These are phyloP conservation scores for Thumatha senex DNA, from an alignment of 2,888 invertebrate genomes.

Conservation along the genomic window DNA sequence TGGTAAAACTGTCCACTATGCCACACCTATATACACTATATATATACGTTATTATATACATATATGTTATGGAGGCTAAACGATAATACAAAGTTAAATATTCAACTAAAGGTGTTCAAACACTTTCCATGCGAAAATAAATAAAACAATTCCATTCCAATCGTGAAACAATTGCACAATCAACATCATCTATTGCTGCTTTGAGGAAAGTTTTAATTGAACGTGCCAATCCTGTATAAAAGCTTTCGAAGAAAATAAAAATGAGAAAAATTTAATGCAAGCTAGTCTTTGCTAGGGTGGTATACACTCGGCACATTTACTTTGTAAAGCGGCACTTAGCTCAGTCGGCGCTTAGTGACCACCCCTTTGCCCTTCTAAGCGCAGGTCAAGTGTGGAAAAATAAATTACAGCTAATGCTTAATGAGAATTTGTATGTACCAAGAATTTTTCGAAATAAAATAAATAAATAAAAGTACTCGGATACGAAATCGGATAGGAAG, in stretches of 20 bases:
- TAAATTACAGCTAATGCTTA: conserved; percentile 48
- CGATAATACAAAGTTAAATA: too few relatives aligned
- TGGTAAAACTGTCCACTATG: too few relatives aligned
- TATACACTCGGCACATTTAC: conserved; percentile 56
- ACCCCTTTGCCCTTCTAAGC: conserved; percentile 44
- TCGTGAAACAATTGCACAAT: conserved; percentile 26
- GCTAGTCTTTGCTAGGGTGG: conserved; percentile 52
- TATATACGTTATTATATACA: too few relatives aligned
- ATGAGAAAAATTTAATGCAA: conserved; percentile 52
- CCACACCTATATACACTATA: too few relatives aligned
- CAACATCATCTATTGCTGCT: conserved; percentile 47
- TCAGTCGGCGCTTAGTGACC: conserved; percentile 53
- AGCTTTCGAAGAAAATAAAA: conserved; percentile 66
- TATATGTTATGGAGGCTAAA: too few relatives aligned
- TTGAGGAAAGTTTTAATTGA: conserved; percentile 60
- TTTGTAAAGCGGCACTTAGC: conserved; percentile 69
- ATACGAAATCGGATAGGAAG: too few relatives aligned
- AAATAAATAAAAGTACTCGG: too few relatives aligned
- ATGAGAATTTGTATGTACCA: conserved; percentile 22
- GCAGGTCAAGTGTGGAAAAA: conserved; percentile 45
- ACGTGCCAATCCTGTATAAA: conserved; percentile 58
- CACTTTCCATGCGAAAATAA: background rate
- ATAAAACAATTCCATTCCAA: background rate
- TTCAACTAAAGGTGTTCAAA: too few relatives aligned
- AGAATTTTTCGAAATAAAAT: conserved; percentile 12